Evolutionary conservation across 1,140 invertebrate genomes (phyloP).

Genomic region (Proales similis): DNA sequence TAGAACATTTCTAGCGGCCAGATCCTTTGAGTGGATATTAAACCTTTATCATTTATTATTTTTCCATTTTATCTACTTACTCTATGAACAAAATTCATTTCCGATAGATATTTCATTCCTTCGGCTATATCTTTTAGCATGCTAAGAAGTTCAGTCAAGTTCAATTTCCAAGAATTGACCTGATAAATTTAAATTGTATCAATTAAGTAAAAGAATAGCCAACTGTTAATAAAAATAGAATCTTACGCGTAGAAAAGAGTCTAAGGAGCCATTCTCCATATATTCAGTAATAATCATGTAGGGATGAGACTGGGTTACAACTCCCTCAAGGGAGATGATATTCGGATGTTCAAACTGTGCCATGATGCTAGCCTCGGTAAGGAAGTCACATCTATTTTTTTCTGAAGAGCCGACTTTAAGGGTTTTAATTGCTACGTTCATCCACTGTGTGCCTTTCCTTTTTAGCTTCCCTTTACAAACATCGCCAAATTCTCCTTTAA

Average conservation of each 20-base stretch:
- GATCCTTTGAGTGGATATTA: too few species aligned
- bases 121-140: conserved; percentile 94
- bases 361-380: conserved; percentile 97
- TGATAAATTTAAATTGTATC: neutral
- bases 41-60: too few species aligned
- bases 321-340: conserved; percentile 96
- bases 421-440: conserved; percentile 81
- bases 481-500: conserved; percentile 38
- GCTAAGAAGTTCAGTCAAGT: conserved; percentile 74
- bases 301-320: conserved; percentile 92
- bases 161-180: conserved; percentile 36
- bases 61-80: too few species aligned
- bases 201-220: neutral
- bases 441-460: neutral
- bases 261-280: conserved; percentile 97
- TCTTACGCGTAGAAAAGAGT: conserved; percentile 75
- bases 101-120: conserved; percentile 87
- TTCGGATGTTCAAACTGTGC: conserved; percentile 99
- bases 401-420: conserved; percentile 82
- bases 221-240: neutral
- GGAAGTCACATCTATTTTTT: conserved; percentile 87
- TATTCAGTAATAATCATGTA: conserved; percentile 99
- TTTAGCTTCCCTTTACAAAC: conserved; percentile 35
- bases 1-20: conserved; percentile 93
- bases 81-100: conserved; percentile 54